Percentiles rank a stretch among this genome's conserved stretches.
These are phyloP conservation scores for Lasioglossum leucozonium DNA, from an alignment of 2,888 invertebrate species.

Conservation along the genomic window DNA sequence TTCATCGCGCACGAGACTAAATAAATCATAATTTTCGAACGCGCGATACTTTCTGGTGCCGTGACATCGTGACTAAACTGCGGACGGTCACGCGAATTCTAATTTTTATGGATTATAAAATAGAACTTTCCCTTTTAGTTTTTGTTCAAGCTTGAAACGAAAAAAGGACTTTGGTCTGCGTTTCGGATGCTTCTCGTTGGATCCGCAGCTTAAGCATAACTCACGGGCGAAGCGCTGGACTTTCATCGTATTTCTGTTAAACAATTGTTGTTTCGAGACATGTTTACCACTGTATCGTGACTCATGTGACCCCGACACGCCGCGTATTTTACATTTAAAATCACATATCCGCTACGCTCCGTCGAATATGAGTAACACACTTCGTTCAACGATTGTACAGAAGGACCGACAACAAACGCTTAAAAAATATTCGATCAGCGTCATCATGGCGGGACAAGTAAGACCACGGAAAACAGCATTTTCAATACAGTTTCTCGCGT, in stretches of 20 bases:
- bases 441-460: slow-evolving; percentile 16
- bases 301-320: slow-evolving; percentile 28
- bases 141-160: not conserved
- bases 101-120: not conserved
- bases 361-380: slow-evolving; percentile 52
- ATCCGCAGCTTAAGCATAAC: not conserved
- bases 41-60: not conserved
- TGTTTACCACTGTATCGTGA: not conserved
- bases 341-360: slow-evolving; percentile 51
- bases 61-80: not conserved
- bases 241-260: not conserved
- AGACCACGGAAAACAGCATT: slow-evolving; percentile 25
- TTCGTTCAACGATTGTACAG: slow-evolving; percentile 33
- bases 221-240: slow-evolving; percentile 3
- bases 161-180: not conserved
- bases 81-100: not conserved
- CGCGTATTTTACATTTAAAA: slow-evolving; percentile 45
- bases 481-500: slow-evolving; percentile 47
- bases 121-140: not conserved
- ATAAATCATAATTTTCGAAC: not conserved
- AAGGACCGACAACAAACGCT: slow-evolving; percentile 23
- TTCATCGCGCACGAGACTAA: not conserved
- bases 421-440: slow-evolving; percentile 46
- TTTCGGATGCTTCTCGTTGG: not conserved
- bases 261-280: not conserved